phyloP scores from a whole-genome alignment of 2,888 invertebrate species.

The Agonum fuliginosum region DNA sequence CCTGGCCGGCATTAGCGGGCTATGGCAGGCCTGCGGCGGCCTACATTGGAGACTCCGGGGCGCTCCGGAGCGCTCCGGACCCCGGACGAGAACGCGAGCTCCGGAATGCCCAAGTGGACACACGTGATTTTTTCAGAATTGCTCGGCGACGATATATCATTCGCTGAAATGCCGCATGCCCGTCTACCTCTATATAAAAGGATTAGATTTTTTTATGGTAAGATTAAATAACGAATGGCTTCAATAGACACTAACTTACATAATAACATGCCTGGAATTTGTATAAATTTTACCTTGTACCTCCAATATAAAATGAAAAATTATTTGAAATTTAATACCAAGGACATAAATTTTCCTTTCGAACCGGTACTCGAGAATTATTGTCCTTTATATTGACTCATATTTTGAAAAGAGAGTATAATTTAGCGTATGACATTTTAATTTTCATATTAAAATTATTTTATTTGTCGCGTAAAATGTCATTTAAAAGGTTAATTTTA shows the following conservation, averaged over 20 bases:
- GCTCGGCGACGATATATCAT: conserved; percentile 39
- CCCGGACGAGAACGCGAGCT: conserved; percentile 28
- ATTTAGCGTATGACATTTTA: conserved; percentile 29
- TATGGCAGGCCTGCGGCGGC: conserved; percentile 19
- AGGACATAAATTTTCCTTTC: conserved; percentile 25
- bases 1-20: conserved; percentile 44
- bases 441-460: conserved; percentile 26
- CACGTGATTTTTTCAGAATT: conserved; percentile 48
- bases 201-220: conserved; percentile 16
- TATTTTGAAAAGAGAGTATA: neutral
- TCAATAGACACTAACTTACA: conserved; percentile 3
- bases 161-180: conserved; percentile 14
- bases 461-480: conserved; percentile 17
- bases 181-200: conserved; percentile 1
- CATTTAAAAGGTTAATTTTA: conserved; percentile 16
- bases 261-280: conserved; percentile 3
- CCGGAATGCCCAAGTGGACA: conserved; percentile 47
- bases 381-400: conserved; percentile 6
- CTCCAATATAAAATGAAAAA: conserved; percentile 14
- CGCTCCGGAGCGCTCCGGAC: neutral
- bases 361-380: conserved; percentile 8
- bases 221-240: conserved; percentile 12
- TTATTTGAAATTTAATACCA: conserved; percentile 4
- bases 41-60: neutral
- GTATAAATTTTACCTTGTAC: conserved; percentile 5